phyloP scores from a whole-genome alignment of 2,888 invertebrate genomes.

The Parelbella ahira region DNA sequence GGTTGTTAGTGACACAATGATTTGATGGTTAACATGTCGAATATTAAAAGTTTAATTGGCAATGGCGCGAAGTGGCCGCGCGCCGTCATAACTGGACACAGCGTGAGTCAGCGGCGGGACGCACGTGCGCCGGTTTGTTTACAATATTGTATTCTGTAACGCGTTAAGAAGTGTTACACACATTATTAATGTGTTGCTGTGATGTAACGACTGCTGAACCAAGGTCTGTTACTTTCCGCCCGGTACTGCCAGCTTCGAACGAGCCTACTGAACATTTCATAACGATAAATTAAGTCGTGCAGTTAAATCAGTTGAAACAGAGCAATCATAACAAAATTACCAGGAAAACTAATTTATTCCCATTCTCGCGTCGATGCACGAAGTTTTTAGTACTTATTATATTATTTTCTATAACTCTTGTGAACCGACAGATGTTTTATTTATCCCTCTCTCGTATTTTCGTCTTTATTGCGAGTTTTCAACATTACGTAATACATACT shows the following conservation, averaged over 20 bases:
- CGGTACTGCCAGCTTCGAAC: conserved; percentile 13
- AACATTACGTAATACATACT: conserved; percentile 62
- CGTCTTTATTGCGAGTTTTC: conserved; percentile 58
- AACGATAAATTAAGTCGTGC: too few relatives aligned
- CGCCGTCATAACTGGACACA: conserved; percentile 39
- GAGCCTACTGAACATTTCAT: background rate
- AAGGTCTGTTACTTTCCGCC: conserved; percentile 25
- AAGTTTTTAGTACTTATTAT: conserved; percentile 46
- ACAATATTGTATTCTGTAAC: conserved; percentile 63
- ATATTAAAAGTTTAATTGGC: conserved; percentile 27
- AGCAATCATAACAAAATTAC: background rate
- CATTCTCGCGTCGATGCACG: conserved; percentile 30
- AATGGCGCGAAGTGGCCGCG: conserved; percentile 39
- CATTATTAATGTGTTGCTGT: conserved; percentile 33
- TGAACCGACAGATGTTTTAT: conserved; percentile 59
- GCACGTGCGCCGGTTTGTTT: conserved; percentile 68
- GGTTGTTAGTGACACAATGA: too few relatives aligned
- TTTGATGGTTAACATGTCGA: too few relatives aligned
- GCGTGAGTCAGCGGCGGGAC: conserved; percentile 42
- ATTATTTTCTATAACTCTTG: conserved; percentile 59
- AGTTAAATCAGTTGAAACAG: background rate
- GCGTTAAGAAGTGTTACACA: conserved; percentile 34
- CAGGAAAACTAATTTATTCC: conserved; percentile 1
- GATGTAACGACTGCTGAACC: conserved; percentile 34
- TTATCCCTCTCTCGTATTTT: conserved; percentile 54